Conservation (phyloP, 2,113 vertebrate genomes). For the Aepyceros melampus region DNA sequence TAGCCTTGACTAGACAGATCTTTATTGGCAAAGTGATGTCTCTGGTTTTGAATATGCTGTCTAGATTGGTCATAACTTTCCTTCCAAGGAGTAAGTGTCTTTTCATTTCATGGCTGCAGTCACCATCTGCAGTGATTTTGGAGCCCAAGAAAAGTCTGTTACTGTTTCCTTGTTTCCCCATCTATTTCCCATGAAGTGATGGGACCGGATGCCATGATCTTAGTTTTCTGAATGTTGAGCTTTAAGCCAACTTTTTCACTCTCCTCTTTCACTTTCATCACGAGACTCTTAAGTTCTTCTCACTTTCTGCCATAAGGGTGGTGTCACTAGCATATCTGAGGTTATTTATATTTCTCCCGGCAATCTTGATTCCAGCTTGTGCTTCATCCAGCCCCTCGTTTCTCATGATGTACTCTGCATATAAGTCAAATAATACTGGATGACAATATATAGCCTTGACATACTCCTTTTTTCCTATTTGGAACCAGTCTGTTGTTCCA, state of each 20-base stretch:
- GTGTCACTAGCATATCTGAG: neutral
- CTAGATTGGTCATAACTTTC: neutral
- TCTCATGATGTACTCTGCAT: neutral
- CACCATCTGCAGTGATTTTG: neutral
- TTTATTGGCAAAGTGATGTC: neutral
- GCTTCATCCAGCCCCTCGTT: neutral
- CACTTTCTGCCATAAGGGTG: neutral
- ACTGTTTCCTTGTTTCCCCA: neutral
- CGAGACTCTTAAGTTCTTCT: neutral
- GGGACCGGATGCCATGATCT: neutral
- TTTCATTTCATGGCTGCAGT: neutral
- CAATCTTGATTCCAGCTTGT: neutral
- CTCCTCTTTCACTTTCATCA: neutral
- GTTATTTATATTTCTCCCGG: neutral
- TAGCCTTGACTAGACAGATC: neutral
- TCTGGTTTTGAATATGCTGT: neutral
- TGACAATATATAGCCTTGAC: neutral
- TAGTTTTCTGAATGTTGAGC: neutral
- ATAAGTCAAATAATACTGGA: neutral
- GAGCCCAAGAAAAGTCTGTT: neutral
- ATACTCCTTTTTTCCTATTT: neutral
- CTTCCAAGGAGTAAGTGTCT: neutral
- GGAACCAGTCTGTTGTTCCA: neutral
- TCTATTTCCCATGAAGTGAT: neutral
- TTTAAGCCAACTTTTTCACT: neutral